These are phyloP conservation scores for Bothrops jararaca DNA, from an alignment of 2,113 vertebrate species.

Conservation along the genomic window DNA sequence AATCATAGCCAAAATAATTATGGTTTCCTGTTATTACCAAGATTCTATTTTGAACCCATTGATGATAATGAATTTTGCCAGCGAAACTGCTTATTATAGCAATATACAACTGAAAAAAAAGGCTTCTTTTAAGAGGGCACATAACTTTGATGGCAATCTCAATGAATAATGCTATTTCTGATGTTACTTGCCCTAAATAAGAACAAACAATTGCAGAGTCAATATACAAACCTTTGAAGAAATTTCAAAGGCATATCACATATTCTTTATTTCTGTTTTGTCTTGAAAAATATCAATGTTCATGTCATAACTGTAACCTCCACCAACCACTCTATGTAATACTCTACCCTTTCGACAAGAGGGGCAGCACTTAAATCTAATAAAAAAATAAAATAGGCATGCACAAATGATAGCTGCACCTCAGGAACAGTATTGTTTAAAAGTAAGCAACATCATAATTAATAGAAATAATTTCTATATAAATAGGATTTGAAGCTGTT, in stretches of 20 bases:
- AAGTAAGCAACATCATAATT: not conserved
- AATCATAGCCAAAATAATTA: not conserved
- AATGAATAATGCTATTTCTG: not conserved
- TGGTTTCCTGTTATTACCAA: not conserved
- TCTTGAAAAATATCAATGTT: not conserved
- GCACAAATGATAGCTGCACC: not conserved
- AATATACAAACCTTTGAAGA: not conserved
- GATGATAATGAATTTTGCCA: not conserved
- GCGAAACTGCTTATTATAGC: not conserved
- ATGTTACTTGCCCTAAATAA: conserved; percentile 7
- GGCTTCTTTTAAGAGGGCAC: not conserved
- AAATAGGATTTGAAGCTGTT: not conserved
- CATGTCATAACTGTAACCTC: not conserved
- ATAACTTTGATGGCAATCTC: not conserved
- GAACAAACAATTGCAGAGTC: not conserved
- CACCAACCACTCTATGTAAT: not conserved
- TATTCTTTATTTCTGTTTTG: not conserved
- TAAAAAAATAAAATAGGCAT: not conserved
- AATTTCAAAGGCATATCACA: not conserved
- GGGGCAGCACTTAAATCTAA: not conserved
- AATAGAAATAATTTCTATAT: not conserved
- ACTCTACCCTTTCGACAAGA: not conserved
- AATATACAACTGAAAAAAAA: not conserved
- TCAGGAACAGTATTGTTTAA: not conserved
- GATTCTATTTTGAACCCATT: not conserved